Base-by-base conservation (phyloP, 2,113 vertebrate genomes). In the Leucoraja erinaceus region DNA sequence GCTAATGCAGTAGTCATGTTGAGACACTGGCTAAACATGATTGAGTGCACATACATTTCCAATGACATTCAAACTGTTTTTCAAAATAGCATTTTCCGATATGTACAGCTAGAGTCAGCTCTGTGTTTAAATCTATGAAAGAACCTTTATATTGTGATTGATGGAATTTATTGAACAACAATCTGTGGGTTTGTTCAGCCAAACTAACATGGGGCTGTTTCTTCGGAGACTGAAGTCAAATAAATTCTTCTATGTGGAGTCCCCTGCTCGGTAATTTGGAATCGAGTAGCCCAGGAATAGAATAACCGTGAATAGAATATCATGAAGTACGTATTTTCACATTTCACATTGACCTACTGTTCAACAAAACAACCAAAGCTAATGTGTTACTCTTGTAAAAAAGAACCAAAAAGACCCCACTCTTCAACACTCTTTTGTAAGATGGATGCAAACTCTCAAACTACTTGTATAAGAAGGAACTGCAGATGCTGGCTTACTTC, bases 171-270 rank as follows among this genome's bases (percentile, higher is more conserved):
- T 66, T 88, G 83, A 88, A 88, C 59, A 25, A 88, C 83, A 88
- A 33, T 88, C 83, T 88, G 83, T 88, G 83, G 83, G 83, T 88
- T 88, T 88, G 59, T 88, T 88, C 83, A 63, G 59, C 61, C 61
- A 88, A 88, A 63, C 83, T 88, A 61, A 88, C 83, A 88, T n/a
- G n/a, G 11, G 83, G 83, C 59, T 88, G 83, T 88, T 88, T 88
- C 83, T 88, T 63, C 63, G 59, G 63, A 61, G 56, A 56, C 83
- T 63, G 59, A 86, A 88, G 59, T 61, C 83, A 63, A 61, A 28
- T 88, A 66, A 88, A 14, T 66, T 63, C 59, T 86, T 61, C 83
- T 88, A 31, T 88, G 28, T 88, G 63, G 31, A 88, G 83, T 66
- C 83, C 83, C 11, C 56, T 88, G 83, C 83, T 88, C 63, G 12